Percentiles rank a stretch among this genome's conserved stretches.
These are phyloP conservation scores for Hyles lineata DNA, from an alignment of 2,888 invertebrate genomes.

Conservation along the genomic window DNA sequence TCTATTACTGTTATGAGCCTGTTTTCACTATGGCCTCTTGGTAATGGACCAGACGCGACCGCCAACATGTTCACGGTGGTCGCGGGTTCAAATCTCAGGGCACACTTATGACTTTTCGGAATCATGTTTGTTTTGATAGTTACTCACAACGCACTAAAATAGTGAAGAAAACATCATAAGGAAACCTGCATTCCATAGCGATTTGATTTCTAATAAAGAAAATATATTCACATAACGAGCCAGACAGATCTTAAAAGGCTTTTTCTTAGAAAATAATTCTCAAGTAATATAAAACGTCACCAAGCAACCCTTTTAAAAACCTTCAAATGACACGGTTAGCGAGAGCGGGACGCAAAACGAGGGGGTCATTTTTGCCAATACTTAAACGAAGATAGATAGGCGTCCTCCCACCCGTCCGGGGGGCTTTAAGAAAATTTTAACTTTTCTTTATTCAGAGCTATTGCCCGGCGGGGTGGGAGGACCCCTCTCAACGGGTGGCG, in stretches of 20 bases:
- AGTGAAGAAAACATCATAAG: too few species aligned
- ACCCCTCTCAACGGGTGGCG: conserved; percentile 35
- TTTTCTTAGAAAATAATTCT: neutral
- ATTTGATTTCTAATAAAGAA: neutral
- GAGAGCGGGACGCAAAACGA: conserved; percentile 61
- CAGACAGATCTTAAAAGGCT: neutral
- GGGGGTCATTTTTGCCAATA: conserved; percentile 82
- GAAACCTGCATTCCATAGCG: too few species aligned
- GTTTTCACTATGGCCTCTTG: too few species aligned
- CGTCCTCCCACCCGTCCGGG: conserved; percentile 63
- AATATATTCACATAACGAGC: neutral
- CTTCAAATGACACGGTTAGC: conserved; percentile 70
- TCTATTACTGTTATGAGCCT: too few species aligned
- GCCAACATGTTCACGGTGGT: too few species aligned
- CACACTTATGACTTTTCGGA: too few species aligned
- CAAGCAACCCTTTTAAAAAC: conserved; percentile 61
- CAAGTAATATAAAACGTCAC: conserved; percentile 25
- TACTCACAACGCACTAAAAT: too few species aligned
- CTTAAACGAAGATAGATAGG: conserved; percentile 83
- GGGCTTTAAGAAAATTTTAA: conserved; percentile 82
- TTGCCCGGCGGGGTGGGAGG: conserved; percentile 51
- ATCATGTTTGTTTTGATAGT: too few species aligned
- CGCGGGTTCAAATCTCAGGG: too few species aligned
- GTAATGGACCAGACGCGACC: too few species aligned
- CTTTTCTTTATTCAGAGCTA: conserved; percentile 82